These are phyloP conservation scores for Scaptodrosophila lebanonensis DNA, from an alignment of 1,140 invertebrate genomes.

Conservation along the genomic window DNA sequence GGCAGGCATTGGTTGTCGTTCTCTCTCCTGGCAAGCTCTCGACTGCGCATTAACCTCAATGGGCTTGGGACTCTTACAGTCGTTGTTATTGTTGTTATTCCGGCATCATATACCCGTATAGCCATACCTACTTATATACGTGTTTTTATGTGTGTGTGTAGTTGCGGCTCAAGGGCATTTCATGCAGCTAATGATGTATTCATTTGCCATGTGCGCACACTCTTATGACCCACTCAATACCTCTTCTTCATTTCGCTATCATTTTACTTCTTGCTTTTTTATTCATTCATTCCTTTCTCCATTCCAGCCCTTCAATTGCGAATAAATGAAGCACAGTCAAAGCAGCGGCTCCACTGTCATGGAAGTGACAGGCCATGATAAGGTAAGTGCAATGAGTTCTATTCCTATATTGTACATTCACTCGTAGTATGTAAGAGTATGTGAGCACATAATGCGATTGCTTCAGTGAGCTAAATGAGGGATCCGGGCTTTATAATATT, in stretches of 20 bases:
- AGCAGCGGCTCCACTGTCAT: too few relatives aligned
- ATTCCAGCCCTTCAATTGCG: slow-evolving; percentile 55
- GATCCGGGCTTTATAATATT: too few relatives aligned
- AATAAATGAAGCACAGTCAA: slow-evolving; percentile 62
- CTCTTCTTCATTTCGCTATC: not conserved
- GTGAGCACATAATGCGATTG: slow-evolving; percentile 65
- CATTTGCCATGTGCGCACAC: slow-evolving; percentile 37
- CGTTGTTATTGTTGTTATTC: slow-evolving; percentile 5
- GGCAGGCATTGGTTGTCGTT: slow-evolving; percentile 21
- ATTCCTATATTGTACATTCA: slow-evolving; percentile 29
- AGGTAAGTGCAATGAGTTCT: slow-evolving; percentile 46
- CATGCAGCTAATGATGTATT: slow-evolving; percentile 70
- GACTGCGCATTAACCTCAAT: slow-evolving; percentile 7
- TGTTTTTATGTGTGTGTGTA: slow-evolving; percentile 9
- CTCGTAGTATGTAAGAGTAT: too few relatives aligned
- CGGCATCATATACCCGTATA: too few relatives aligned
- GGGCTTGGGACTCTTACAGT: slow-evolving; percentile 49
- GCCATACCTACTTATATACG: slow-evolving; percentile 1
- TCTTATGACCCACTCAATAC: slow-evolving; percentile 8
- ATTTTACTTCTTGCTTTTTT: slow-evolving; percentile 1
- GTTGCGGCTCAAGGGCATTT: slow-evolving; percentile 46
- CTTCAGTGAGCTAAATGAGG: slow-evolving; percentile 68
- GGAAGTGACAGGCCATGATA: slow-evolving; percentile 45
- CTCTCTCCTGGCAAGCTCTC: slow-evolving; percentile 19
- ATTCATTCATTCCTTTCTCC: slow-evolving; percentile 7